Evolutionary conservation across 1,140 invertebrate genomes (phyloP), one percentile per base, ranked within the genome.

Genomic region (Bacillus rossius): DNA sequence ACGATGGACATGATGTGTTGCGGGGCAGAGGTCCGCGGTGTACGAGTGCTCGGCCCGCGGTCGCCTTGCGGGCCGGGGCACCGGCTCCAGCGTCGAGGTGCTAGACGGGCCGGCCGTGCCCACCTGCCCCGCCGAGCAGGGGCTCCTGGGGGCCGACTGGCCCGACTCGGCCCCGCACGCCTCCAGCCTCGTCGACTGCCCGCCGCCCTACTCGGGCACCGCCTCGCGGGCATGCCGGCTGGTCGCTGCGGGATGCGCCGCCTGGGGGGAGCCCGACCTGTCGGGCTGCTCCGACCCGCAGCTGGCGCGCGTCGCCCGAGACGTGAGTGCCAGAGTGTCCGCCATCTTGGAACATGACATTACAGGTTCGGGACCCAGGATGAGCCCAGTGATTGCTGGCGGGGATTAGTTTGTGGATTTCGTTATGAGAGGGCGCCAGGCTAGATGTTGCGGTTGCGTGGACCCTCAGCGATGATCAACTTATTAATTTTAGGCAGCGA

Each of bases 221-320:
- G 61, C 61, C 1, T 71, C 73, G 1, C 73, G 84, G 42, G 71
- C 76, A 3, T 85, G 84, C 61, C 75, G 75, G 23, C 77, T 84
- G 64, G 76, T 74, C n/a, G 80, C 82, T 62, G 71, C 77, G 0
- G 76, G 75, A 10, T 82, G 80, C 26, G 81, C 86, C 1, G 80
- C 82, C 57, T 91, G 89, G 88, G 77, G 81, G 42, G 70, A 79
- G 22, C 85, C 88, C 3, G 86, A 91, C 68, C 90, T 89, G 66
- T 87, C 86, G 1, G 73, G 75, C 10, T 91, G 88, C 63, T 74
- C 87, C 1, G 80, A 84, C 8, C 79, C 86, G 63, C 79, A 82
- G 1, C 69, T 91, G 8, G 69, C 79, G 23, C 72, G 78, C 54
- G 83, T 85, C 59, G 84, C 84, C 64, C 79, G 83, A 64, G 79